A percentile compares a stretch with the other conserved stretches of the same genome.
Conservation (phyloP, 2,113 vertebrate genomes). For the Scopus umbretta region DNA sequence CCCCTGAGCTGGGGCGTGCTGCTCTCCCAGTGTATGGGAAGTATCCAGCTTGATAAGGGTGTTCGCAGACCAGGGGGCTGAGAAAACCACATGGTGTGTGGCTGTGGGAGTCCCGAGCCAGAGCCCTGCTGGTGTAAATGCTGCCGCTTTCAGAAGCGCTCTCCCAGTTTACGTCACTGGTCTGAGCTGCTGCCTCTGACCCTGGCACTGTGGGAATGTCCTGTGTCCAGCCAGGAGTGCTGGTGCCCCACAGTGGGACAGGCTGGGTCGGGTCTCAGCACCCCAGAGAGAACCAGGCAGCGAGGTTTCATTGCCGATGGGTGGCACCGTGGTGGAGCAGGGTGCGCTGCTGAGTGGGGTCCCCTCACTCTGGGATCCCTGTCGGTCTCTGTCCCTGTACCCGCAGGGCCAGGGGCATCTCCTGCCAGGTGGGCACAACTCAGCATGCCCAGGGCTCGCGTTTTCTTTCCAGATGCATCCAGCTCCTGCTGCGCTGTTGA, state of each 20-base stretch:
- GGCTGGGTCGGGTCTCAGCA: not conserved
- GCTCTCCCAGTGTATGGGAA: rapidly evolving
- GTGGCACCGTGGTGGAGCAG: not conserved
- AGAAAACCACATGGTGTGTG: not conserved
- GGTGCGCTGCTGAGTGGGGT: not conserved
- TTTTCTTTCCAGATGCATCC: not conserved
- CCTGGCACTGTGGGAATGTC: not conserved
- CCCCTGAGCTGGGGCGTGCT: not conserved
- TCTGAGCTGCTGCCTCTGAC: not conserved
- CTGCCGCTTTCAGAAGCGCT: not conserved
- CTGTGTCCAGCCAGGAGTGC: not conserved
- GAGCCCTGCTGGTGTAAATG: not conserved
- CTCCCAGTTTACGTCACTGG: not conserved
- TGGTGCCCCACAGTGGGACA: not conserved
- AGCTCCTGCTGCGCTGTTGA: not conserved
- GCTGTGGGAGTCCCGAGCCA: not conserved
- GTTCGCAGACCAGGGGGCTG: not conserved
- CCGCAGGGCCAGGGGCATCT: rapidly evolving
- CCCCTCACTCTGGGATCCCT: not conserved
- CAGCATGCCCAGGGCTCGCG: rapidly evolving
- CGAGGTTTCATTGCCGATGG: not conserved
- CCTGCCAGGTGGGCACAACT: not conserved
- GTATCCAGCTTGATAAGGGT: not conserved
- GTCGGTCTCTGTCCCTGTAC: not conserved
- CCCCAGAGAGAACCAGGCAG: not conserved